A percentile compares a stretch with the other conserved stretches of the same genome.
Evolutionary conservation across 2,113 vertebrate genomes (phyloP).

Genomic region (Sphyrna mokarran): DNA sequence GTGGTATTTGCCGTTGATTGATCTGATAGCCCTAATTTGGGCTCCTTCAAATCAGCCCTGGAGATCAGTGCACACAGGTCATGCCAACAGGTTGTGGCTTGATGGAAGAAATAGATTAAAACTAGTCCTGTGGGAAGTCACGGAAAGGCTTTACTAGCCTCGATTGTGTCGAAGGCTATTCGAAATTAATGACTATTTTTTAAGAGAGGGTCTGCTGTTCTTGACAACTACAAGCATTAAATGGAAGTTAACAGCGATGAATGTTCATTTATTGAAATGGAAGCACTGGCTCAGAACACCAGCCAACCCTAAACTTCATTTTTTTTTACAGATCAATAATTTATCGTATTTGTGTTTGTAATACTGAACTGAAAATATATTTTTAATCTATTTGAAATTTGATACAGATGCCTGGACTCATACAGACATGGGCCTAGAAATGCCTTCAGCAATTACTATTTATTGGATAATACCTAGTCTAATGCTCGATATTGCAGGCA

Average conservation of each 20-base stretch:
- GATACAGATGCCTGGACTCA: background rate
- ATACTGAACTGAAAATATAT: background rate
- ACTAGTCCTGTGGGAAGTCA: background rate
- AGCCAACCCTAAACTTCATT: background rate
- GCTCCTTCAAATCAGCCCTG: background rate
- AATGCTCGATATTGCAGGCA: background rate
- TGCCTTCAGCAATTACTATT: background rate
- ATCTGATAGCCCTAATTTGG: background rate
- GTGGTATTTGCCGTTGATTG: background rate
- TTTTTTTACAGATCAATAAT: background rate
- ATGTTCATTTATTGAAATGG: background rate
- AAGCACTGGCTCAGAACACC: background rate
- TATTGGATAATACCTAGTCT: background rate
- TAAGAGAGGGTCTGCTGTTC: background rate
- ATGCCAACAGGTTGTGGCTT: background rate
- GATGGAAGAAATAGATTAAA: constrained; percentile 20
- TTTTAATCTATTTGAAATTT: background rate
- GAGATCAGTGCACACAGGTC: background rate
- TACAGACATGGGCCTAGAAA: background rate
- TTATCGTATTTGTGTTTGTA: background rate
- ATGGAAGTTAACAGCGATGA: background rate
- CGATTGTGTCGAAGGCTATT: background rate
- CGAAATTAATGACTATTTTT: background rate
- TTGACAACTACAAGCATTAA: background rate
- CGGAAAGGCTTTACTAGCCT: background rate